A percentile compares a stretch with the other conserved stretches of the same genome.
Evolutionary conservation across 2,113 vertebrate species (phyloP).

Genomic region (Petaurus breviceps): DNA sequence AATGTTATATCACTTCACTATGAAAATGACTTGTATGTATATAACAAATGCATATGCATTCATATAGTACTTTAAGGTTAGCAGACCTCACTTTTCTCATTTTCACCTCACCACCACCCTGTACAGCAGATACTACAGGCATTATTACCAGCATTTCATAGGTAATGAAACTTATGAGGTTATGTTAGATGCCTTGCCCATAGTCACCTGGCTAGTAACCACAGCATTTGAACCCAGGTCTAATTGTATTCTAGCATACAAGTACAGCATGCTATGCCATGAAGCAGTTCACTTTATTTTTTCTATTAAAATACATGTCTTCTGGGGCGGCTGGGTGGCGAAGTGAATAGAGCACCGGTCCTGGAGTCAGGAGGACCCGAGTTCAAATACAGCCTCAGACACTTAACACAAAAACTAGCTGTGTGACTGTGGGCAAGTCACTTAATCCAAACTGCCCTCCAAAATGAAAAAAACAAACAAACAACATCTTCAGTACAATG

Average conservation of each 20-base stretch:
- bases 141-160: background rate
- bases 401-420: too few relatives aligned
- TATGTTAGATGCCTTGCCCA: background rate
- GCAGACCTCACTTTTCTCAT: background rate
- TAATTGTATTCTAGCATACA: background rate
- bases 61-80: background rate
- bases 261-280: background rate
- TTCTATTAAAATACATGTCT: background rate
- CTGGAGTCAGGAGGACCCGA: too few relatives aligned
- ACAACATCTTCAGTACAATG: background rate
- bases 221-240: background rate
- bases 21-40: background rate
- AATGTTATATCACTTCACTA: background rate
- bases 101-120: background rate
- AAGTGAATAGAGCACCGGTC: too few relatives aligned
- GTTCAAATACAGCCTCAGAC: too few relatives aligned
- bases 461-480: too few relatives aligned
- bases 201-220: background rate
- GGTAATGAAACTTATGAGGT: background rate
- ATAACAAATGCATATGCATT: too few relatives aligned
- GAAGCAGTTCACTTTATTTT: background rate
- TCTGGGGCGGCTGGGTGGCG: too few relatives aligned
- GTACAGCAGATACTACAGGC: background rate
- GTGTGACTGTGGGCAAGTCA: too few relatives aligned
- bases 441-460: too few relatives aligned